Percentiles rank a stretch among this genome's conserved stretches.
phyloP scores from a whole-genome alignment of 2,797 vertebrate species.

The Gadopsis bispinosus region DNA sequence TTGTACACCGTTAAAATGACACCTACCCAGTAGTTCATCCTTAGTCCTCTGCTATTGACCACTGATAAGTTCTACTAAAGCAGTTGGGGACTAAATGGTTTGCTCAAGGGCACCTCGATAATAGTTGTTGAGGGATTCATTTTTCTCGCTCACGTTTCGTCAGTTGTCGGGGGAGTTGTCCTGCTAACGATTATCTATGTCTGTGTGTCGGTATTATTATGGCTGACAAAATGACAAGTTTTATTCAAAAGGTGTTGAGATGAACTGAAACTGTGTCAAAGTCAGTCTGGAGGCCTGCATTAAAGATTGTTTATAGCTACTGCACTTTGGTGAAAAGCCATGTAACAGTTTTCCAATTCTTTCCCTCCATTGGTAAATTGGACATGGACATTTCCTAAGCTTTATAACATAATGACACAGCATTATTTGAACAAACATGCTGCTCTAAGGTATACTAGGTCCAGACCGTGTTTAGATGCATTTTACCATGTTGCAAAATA shows the following conservation, averaged over 20 bases:
- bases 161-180: constrained; percentile 31
- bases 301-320: constrained; percentile 3
- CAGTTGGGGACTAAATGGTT: constrained; percentile 43
- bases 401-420: constrained; percentile 40
- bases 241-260: constrained; percentile 5
- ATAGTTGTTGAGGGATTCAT: constrained; percentile 41
- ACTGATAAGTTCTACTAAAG: constrained; percentile 48
- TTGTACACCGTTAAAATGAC: constrained; percentile 2
- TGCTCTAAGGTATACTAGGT: constrained; percentile 47
- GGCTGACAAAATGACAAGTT: constrained; percentile 14
- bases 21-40: constrained; percentile 6
- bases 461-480: constrained; percentile 71
- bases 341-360: background rate
- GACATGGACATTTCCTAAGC: background rate
- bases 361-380: background rate
- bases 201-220: constrained; percentile 13
- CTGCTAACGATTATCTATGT: constrained; percentile 18
- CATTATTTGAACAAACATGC: constrained; percentile 49
- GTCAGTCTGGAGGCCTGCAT: background rate
- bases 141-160: constrained; percentile 42
- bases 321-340: constrained; percentile 2
- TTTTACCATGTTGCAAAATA: constrained; percentile 73
- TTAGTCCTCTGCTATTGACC: constrained; percentile 25
- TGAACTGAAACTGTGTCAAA: constrained; percentile 19
- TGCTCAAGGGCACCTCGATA: constrained; percentile 57